Evolutionary conservation across 1,140 invertebrate species (phyloP).

Genomic region (Adoxophyes honmai): DNA sequence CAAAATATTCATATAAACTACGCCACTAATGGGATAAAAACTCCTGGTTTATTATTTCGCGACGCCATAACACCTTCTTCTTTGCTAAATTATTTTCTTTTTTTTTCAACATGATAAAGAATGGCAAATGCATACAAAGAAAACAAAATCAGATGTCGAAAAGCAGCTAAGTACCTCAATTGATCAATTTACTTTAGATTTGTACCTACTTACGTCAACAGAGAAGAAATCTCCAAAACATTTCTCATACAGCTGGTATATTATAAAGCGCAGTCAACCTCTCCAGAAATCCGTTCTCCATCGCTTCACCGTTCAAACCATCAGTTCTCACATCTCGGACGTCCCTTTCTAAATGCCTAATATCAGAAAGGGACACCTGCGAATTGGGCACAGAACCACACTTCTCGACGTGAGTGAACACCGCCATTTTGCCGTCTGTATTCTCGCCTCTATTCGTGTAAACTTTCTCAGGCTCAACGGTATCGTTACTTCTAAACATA

Average conservation of each 20-base stretch:
- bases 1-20: no score
- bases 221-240: slow-evolving; percentile 16
- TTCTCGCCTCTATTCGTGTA: slow-evolving; percentile 34
- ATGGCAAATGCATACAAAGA: no score
- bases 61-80: no score
- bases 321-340: slow-evolving; percentile 29
- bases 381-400: slow-evolving; percentile 23
- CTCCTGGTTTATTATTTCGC: no score
- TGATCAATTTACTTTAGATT: no score
- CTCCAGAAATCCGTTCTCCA: slow-evolving; percentile 57
- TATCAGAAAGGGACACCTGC: slow-evolving; percentile 38
- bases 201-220: no score
- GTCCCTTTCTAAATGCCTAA: slow-evolving; percentile 41
- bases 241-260: slow-evolving; percentile 52
- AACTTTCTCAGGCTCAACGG: slow-evolving; percentile 23
- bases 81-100: no score
- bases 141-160: no score
- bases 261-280: slow-evolving; percentile 55
- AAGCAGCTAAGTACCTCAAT: no score
- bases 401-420: slow-evolving; percentile 56
- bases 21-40: no score
- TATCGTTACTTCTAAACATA: slow-evolving; percentile 27
- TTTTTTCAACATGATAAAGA: no score
- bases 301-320: slow-evolving; percentile 32
- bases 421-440: slow-evolving; percentile 58